Evolutionary conservation across 2,113 vertebrate species (phyloP).

Genomic region (Budorcas taxicolor): DNA sequence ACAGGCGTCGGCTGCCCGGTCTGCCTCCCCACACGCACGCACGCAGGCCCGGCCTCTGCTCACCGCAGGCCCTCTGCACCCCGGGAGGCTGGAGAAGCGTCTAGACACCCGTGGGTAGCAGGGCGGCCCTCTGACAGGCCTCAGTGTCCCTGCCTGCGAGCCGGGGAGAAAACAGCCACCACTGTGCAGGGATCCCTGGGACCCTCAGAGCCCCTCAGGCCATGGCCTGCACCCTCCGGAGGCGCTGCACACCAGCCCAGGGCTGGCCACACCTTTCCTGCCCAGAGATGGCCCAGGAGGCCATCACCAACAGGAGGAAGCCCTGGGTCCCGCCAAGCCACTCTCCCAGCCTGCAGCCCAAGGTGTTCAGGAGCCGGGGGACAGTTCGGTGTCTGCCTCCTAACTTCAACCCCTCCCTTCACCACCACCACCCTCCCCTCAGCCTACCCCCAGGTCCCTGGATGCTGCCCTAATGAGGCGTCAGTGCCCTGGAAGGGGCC

Average conservation of each 20-base stretch:
- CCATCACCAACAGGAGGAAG: background rate
- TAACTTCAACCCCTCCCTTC: background rate
- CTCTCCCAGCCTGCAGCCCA: background rate
- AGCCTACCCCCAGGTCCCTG: background rate
- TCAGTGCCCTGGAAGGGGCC: background rate
- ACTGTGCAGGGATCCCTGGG: fast-evolving
- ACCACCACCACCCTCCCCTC: background rate
- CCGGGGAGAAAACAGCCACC: background rate
- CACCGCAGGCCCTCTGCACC: constrained; percentile 68
- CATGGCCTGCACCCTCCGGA: fast-evolving
- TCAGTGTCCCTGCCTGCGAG: background rate
- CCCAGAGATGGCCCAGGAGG: background rate
- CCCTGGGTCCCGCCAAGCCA: background rate
- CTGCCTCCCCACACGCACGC: constrained; percentile 82
- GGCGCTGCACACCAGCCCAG: background rate
- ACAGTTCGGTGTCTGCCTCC: background rate
- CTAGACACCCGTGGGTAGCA: background rate
- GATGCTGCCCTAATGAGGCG: background rate
- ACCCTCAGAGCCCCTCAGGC: background rate
- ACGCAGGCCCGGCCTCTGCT: constrained; percentile 66
- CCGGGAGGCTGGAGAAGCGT: constrained; percentile 28
- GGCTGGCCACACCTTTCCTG: fast-evolving
- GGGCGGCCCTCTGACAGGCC: background rate
- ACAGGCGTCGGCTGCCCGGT: constrained; percentile 87
- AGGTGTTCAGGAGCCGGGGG: background rate